Evolutionary conservation across 2,797 vertebrate species (phyloP), one percentile per base, ranked within the genome.

Genomic region (Notamacropus eugenii): DNA sequence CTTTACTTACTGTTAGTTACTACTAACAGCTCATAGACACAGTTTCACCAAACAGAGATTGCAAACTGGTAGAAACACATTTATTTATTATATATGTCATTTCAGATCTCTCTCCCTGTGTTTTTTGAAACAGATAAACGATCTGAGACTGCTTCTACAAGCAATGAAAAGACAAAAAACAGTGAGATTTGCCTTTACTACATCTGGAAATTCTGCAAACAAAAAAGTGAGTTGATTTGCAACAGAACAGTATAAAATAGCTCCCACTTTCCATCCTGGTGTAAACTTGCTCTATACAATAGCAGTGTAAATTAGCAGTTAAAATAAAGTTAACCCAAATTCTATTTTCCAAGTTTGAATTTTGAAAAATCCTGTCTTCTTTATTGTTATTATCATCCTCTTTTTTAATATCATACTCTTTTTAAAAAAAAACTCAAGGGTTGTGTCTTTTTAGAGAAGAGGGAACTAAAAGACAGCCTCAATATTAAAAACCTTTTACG

Each of bases 101-200:
- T 87, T 87, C 74, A 50, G 40, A 50, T 74, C 19, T 87, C 8
- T 74, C 19, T 87, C 2, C 40, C 16, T 67, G 4, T 40, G 52
- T 2, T 82, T 82, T 24, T 90, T 59, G 28, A 50, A 55, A 34
- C 54, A 98, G 98, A 1, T 95, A 92, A 91, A 93, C 97, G 95
- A 95, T 54, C 90, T 0, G 0, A 1, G 59, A 57, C 82, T 92
- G 57, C 14, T 96, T 58, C 34, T 2, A 92, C 96, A 55, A 74
- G 54, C 0, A 24, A n/a, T 11, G 74, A 34, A 50, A 94, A 99
- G 58, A 94, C 96, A 5, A 98, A 99, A 34, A 95, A 1, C 90
- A 98, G 98, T 58, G 99, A 99, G 95, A 99, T 99, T 98, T 99
- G 99, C 62, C 97, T 99, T 50, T 99, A 97, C 97, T 99, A 99